These are phyloP conservation scores for Drosophila mojavensis DNA, from an alignment of 1,140 invertebrate species.

Conservation along the genomic window DNA sequence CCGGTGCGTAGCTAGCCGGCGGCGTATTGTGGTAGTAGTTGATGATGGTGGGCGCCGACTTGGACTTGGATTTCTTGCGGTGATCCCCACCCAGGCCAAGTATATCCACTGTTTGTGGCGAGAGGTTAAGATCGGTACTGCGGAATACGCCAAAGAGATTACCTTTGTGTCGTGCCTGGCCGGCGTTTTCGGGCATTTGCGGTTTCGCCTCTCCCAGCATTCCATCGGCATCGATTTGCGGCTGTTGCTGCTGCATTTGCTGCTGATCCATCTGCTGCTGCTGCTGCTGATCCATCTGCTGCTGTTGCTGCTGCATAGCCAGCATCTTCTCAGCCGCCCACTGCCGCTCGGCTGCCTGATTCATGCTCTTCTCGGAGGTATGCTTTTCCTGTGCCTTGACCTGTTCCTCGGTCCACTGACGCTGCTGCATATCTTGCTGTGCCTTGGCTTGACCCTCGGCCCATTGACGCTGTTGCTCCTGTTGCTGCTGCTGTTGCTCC, in stretches of 20 bases:
- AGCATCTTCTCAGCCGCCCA: conserved; percentile 29
- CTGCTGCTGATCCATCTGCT: conserved; percentile 12
- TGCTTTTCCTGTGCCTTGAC: conserved; percentile 13
- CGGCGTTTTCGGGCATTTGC: conserved; percentile 57
- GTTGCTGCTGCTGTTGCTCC: background rate
- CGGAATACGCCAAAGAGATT: conserved; percentile 77
- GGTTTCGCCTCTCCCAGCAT: conserved; percentile 62
- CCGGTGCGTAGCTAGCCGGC: background rate
- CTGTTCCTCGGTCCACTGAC: conserved; percentile 20
- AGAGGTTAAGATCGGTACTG: conserved; percentile 40
- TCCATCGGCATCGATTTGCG: background rate
- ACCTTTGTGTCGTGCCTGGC: conserved; percentile 72
- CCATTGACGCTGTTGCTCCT: conserved; percentile 1
- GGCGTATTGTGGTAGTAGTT: conserved; percentile 58
- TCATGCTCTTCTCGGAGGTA: conserved; percentile 2
- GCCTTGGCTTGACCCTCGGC: conserved; percentile 5
- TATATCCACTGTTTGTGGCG: conserved; percentile 36
- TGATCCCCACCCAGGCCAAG: conserved; percentile 56
- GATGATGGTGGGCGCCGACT: conserved; percentile 41
- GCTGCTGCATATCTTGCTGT: background rate
- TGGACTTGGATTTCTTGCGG: conserved; percentile 58
- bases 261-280: conserved; percentile 1
- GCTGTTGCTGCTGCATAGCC: conserved; percentile 20
- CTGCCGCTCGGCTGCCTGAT: conserved; percentile 18
- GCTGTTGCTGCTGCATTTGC: conserved; percentile 35